Conservation (phyloP, 35 echinoderm and acorn worm genomes). For the Apostichopus japonicus region DNA sequence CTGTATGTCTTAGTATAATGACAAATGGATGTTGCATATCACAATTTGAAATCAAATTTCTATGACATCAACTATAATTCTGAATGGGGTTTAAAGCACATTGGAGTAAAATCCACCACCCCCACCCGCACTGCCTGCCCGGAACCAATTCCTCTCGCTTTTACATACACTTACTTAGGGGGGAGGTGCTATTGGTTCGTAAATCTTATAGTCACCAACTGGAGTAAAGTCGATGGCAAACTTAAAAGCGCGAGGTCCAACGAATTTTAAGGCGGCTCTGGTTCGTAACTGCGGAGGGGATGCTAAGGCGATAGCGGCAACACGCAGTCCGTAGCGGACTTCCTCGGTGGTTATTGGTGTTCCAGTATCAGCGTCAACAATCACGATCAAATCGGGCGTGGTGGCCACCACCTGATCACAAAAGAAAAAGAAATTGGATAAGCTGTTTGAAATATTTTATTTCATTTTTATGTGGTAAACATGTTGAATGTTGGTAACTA, state of each 20-base stretch:
- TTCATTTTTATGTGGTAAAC: not conserved
- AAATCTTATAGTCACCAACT: slow-evolving; percentile 61
- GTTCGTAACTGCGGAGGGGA: slow-evolving; percentile 66
- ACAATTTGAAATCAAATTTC: too few relatives aligned
- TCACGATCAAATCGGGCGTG: slow-evolving; percentile 79
- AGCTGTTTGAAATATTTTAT: not conserved
- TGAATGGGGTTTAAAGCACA: too few relatives aligned
- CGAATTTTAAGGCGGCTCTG: slow-evolving; percentile 53
- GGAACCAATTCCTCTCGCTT: too few relatives aligned
- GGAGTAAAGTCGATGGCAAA: slow-evolving; percentile 85
- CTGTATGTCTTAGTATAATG: too few relatives aligned
- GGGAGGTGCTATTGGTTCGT: slow-evolving; percentile 50
- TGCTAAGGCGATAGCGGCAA: slow-evolving; percentile 70
- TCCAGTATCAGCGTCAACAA: slow-evolving; percentile 75
- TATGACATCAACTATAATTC: too few relatives aligned
- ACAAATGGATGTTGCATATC: too few relatives aligned
- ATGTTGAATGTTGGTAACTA: too few relatives aligned
- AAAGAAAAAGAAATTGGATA: not conserved
- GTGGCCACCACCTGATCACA: slow-evolving; percentile 56
- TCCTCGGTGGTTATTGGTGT: slow-evolving; percentile 79
- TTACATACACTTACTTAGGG: not conserved
- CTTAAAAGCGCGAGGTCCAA: slow-evolving; percentile 83
- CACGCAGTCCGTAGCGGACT: slow-evolving; percentile 79
- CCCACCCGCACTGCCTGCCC: too few relatives aligned
- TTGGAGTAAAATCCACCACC: too few relatives aligned